A percentile compares a stretch with the other conserved stretches of the same genome.
These are phyloP conservation scores for Echiichthys vipera DNA, from an alignment of 2,797 vertebrate species.

Conservation along the genomic window DNA sequence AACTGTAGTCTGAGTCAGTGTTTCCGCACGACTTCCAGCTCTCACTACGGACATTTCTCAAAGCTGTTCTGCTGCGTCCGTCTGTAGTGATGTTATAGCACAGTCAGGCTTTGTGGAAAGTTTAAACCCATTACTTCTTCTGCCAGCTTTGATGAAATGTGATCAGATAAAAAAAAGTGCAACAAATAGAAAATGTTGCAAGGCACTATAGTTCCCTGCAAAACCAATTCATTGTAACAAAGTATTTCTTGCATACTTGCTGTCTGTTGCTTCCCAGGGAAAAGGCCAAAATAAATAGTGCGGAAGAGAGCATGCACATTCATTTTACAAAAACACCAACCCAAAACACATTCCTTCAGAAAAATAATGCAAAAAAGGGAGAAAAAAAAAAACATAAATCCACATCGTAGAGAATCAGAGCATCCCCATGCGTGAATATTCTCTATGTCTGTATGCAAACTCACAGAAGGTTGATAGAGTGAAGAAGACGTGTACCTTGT, in stretches of 20 bases:
- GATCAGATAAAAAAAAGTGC: not conserved
- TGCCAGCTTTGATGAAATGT: not conserved
- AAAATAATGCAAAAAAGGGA: not conserved
- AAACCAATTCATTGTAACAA: not conserved
- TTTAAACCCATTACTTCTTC: not conserved
- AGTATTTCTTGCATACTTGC: not conserved
- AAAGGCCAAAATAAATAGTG: not conserved
- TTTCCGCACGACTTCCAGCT: not conserved
- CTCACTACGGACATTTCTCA: conserved; percentile 1
- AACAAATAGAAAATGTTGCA: not conserved
- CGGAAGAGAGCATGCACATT: not conserved
- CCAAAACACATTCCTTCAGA: not conserved
- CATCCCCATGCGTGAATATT: not conserved
- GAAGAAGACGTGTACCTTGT: no score
- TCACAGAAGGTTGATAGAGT: not conserved
- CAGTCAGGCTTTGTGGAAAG: conserved; percentile 4
- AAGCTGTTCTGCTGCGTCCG: not conserved
- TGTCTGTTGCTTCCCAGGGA: not conserved
- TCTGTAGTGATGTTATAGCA: not conserved
- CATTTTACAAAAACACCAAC: not conserved
- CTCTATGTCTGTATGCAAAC: not conserved
- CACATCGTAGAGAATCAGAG: not conserved
- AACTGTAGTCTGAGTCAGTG: conserved; percentile 14
- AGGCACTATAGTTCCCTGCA: not conserved
- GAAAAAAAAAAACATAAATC: not conserved